Percentiles rank a stretch among this genome's conserved stretches.
Conservation (phyloP, 1,140 invertebrate genomes). For the Neotoxoptera formosana region DNA sequence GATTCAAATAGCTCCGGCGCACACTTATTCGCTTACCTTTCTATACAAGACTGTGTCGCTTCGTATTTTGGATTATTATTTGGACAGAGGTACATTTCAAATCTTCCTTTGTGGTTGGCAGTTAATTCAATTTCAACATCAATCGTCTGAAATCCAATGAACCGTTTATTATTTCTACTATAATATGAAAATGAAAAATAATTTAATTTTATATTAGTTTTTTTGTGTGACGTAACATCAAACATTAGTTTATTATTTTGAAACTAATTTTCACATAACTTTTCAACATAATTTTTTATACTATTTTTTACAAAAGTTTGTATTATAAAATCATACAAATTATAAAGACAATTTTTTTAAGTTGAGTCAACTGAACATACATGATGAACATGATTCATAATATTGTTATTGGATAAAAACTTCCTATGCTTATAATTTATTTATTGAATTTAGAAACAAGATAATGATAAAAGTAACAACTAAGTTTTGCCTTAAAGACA, state of each 20-base stretch:
- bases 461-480: not conserved
- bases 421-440: not conserved
- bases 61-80: slow-evolving; percentile 81
- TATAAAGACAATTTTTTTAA: not conserved
- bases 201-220: not conserved
- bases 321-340: not conserved
- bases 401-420: not conserved
- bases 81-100: slow-evolving; percentile 84
- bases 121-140: slow-evolving; percentile 87
- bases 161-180: not conserved
- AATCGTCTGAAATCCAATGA: slow-evolving; percentile 71
- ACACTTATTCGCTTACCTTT: slow-evolving; percentile 67
- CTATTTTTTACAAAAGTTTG: not conserved
- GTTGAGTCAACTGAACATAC: not conserved
- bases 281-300: not conserved
- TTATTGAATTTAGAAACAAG: not conserved
- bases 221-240: not conserved
- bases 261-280: not conserved
- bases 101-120: slow-evolving; percentile 87
- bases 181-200: slow-evolving; percentile 19
- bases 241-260: not conserved
- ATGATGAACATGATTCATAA: not conserved
- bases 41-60: slow-evolving; percentile 82
- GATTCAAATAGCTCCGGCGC: not conserved
- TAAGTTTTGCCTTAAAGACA: not conserved